phyloP scores from a whole-genome alignment of 2,888 invertebrate genomes.

The Gnatocerus cornutus region DNA sequence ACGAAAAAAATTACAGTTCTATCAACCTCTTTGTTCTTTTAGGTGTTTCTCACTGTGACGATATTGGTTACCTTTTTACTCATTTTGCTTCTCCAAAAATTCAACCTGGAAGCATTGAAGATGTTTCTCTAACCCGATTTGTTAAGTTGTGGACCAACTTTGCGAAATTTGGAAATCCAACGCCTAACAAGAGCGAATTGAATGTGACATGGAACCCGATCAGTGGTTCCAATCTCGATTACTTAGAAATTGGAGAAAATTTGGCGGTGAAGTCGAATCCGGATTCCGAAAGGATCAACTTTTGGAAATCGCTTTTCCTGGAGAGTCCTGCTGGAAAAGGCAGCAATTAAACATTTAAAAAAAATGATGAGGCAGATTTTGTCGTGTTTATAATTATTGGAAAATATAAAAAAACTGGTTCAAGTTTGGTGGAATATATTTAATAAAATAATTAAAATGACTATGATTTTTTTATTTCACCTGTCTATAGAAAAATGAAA shows the following conservation, averaged over 20 bases:
- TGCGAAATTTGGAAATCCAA: constrained; percentile 55
- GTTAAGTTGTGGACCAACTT: constrained; percentile 59
- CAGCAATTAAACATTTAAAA: no score
- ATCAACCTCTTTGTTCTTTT: no score
- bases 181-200: constrained; percentile 42
- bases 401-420: no score
- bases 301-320: constrained; percentile 58
- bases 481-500: no score
- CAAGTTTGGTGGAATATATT: no score
- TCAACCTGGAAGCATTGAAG: constrained; percentile 50
- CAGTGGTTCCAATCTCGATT: constrained; percentile 45
- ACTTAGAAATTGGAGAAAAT: constrained; percentile 63
- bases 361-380: no score
- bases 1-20: no score
- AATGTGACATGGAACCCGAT: constrained; percentile 59
- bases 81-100: constrained; percentile 48
- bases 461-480: no score
- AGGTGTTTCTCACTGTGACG: constrained; percentile 58
- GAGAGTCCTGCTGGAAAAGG: not conserved
- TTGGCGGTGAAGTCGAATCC: constrained; percentile 57
- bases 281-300: constrained; percentile 59
- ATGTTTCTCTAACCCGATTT: constrained; percentile 50
- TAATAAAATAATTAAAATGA: no score
- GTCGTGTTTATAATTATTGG: no score
- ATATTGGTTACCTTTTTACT: constrained; percentile 58